Percentiles rank a stretch among this genome's conserved stretches.
Conservation (phyloP, 1,140 invertebrate species). For the Drosophila lacertosa region DNA sequence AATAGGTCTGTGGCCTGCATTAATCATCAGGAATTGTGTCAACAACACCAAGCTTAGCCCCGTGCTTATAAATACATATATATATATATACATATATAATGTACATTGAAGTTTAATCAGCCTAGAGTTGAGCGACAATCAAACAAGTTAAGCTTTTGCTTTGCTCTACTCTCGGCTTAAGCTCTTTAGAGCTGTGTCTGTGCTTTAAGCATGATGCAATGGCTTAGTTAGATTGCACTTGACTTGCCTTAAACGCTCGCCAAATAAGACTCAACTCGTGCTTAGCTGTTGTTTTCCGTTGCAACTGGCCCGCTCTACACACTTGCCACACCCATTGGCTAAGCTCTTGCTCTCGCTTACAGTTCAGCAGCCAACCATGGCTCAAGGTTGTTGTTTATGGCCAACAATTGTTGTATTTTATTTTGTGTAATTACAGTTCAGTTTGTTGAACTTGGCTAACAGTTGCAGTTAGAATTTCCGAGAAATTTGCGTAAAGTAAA, state of each 20-base stretch:
- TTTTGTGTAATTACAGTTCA: conserved; percentile 42
- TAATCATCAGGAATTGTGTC: no score
- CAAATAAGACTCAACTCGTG: conserved; percentile 51
- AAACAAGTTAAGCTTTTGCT: conserved; percentile 32
- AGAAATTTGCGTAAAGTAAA: no score
- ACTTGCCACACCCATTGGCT: conserved; percentile 18
- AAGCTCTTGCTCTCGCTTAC: conserved; percentile 4
- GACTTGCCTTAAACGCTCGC: conserved; percentile 56
- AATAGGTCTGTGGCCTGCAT: no score
- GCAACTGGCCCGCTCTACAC: conserved; percentile 25
- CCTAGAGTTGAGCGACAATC: conserved; percentile 10
- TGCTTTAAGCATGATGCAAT: conserved; percentile 60
- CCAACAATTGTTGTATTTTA: no score
- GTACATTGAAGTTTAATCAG: not conserved
- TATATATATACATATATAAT: not conserved
- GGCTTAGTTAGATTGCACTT: conserved; percentile 67
- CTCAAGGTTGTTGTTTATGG: conserved; percentile 34
- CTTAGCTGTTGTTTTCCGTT: conserved; percentile 28
- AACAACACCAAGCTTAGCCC: no score
- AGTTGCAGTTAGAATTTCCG: not conserved
- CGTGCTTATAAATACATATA: no score
- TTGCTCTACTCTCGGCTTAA: conserved; percentile 10
- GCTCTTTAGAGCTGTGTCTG: conserved; percentile 12
- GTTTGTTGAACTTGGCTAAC: conserved; percentile 10
- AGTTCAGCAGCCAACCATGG: conserved; percentile 1